These are phyloP conservation scores for Drepana falcataria DNA, from an alignment of 2,888 invertebrate species.

Conservation along the genomic window DNA sequence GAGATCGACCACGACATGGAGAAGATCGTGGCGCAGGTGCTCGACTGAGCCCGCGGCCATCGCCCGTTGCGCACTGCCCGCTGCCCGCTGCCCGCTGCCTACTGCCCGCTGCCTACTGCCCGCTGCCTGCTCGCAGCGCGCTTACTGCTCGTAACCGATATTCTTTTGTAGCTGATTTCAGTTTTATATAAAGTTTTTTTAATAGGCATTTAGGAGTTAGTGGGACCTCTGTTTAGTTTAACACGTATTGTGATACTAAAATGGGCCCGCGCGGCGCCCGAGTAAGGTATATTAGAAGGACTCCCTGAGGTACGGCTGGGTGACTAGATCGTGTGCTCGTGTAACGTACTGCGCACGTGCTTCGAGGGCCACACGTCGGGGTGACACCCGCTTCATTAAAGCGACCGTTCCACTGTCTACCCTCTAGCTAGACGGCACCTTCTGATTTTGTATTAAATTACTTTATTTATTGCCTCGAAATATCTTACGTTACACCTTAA, in stretches of 20 bases:
- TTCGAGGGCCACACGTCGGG: slow-evolving; percentile 5
- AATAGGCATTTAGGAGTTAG: slow-evolving; percentile 51
- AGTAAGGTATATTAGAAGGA: slow-evolving; percentile 53
- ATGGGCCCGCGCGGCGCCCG: slow-evolving; percentile 60
- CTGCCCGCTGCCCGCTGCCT: too few relatives aligned
- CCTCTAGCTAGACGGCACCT: not conserved
- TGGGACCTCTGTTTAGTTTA: slow-evolving; percentile 65
- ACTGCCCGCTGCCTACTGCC: not conserved
- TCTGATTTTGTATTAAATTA: slow-evolving; percentile 1
- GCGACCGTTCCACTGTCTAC: slow-evolving; percentile 1
- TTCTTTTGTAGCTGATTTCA: slow-evolving; percentile 49
- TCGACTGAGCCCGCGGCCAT: slow-evolving; percentile 31
- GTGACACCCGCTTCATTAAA: slow-evolving; percentile 5
- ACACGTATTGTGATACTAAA: slow-evolving; percentile 72
- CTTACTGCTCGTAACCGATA: slow-evolving; percentile 36
- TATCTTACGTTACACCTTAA: slow-evolving; percentile 1
- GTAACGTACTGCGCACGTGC: slow-evolving; percentile 1
- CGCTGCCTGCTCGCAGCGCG: slow-evolving; percentile 11
- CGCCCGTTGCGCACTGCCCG: too few relatives aligned
- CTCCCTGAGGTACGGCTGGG: slow-evolving; percentile 22
- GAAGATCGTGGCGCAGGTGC: slow-evolving; percentile 84
- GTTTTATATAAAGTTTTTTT: slow-evolving; percentile 55
- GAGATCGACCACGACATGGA: slow-evolving; percentile 87
- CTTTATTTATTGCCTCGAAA: not conserved
- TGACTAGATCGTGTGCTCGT: slow-evolving; percentile 6